phyloP scores from a whole-genome alignment of 2,888 invertebrate species.

The Trisateles emortualis region DNA sequence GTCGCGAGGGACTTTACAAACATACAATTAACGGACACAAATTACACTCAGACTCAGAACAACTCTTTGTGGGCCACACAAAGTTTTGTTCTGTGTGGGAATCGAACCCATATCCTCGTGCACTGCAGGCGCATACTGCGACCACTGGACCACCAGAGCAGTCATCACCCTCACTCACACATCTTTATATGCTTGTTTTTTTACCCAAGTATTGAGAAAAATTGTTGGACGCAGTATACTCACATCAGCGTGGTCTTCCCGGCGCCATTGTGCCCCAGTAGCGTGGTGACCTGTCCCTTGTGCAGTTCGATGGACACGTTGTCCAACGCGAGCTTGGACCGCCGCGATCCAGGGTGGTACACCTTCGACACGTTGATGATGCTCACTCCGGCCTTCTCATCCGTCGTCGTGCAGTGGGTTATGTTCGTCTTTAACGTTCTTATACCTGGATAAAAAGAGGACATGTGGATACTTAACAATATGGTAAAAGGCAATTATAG shows the following conservation, averaged over 20 bases:
- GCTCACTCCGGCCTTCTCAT: slow-evolving; percentile 90
- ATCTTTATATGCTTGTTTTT: too few species aligned
- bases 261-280: slow-evolving; percentile 96
- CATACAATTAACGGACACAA: too few species aligned
- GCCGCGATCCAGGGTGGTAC: slow-evolving; percentile 75
- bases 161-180: too few species aligned
- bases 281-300: slow-evolving; percentile 93
- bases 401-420: slow-evolving; percentile 54
- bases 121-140: too few species aligned
- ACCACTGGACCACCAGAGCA: too few species aligned
- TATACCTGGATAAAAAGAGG: slow-evolving; percentile 56
- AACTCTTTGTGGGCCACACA: too few species aligned
- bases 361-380: slow-evolving; percentile 91
- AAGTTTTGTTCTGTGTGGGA: too few species aligned
- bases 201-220: background rate
- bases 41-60: too few species aligned
- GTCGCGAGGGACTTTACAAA: too few species aligned
- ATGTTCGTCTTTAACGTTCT: slow-evolving; percentile 65
- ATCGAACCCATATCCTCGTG: too few species aligned
- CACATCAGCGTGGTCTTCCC: slow-evolving; percentile 97
- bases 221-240: slow-evolving; percentile 7
- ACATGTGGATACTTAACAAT: too few species aligned
- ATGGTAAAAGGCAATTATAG: too few species aligned
- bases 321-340: slow-evolving; percentile 89
- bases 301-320: slow-evolving; percentile 93